Base-by-base conservation (phyloP, 2,113 vertebrate genomes). In the Semicossyphus pulcher region DNA sequence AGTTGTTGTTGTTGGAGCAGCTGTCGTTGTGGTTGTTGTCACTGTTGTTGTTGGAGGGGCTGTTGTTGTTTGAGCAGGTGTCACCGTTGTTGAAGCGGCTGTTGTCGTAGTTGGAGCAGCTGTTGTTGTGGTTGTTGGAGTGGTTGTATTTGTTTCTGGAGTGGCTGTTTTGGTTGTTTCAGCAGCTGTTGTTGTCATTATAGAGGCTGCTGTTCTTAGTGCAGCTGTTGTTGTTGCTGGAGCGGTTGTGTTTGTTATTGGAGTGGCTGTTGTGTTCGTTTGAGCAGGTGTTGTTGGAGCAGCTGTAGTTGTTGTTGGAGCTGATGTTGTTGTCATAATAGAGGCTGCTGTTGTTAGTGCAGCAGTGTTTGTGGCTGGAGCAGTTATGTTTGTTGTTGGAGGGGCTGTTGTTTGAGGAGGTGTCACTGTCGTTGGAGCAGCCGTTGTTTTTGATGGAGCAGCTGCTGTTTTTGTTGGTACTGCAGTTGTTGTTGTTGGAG, bases 31-130 rank as follows among this genome's bases (percentile, higher is more conserved):
- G n/a, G n/a, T n/a, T n/a, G n/a, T n/a, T n/a, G n/a, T n/a, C n/a
- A n/a, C n/a, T n/a, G n/a, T n/a, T n/a, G n/a, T n/a, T n/a, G n/a
- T n/a, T n/a, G n/a, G n/a, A n/a, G n/a, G n/a, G n/a, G n/a, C n/a
- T n/a, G n/a, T n/a, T n/a, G n/a, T n/a, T n/a, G n/a, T n/a, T n/a
- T n/a, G n/a, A n/a, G n/a, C 5, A 9, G 32, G 7, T 1, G n/a
- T 1, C 5, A 1, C n/a, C n/a, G n/a, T 39, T 21, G 56, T 16
- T 20, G 5, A 9, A 5, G 0, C 1, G 0, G 29, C 3, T n/a
- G 20, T 0, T 16, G 36, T 11, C 25, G 39, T 16, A 2, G 4
- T 36, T 10, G 14, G 0, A 0, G 3, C 20, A n/a, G 20, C 16
- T 2, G 53, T 26, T 5, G 31, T 10, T 23, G n/a, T 16, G n/a